Evolutionary conservation across 2,797 vertebrate species (phyloP), one percentile per base, ranked within the genome.

Genomic region (Melanotaenia pygmaea): DNA sequence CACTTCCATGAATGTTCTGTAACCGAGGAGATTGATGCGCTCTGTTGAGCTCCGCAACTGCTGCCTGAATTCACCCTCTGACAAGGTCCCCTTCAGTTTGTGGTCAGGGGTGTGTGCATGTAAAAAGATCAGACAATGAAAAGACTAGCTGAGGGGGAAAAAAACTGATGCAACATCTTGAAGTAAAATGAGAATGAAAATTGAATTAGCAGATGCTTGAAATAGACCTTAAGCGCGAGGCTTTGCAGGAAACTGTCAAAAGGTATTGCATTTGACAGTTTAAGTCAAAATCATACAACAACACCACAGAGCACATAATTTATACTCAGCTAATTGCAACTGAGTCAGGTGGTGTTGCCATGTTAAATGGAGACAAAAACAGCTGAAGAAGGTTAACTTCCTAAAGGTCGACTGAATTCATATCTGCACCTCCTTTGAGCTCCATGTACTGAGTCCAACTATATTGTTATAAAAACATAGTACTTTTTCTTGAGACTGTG

Each of bases 11-110:
- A 20, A 30, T 35, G 37, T 67, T 77, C 64, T 67, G 70, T 24
- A 75, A 67, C 69, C 2, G 45, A 58, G 65, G 59, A 87, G 73
- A 78, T 74, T 76, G 81, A 88, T 74, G 64, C 67, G 72, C 86
- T 89, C 76, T 12, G 86, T 74, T 86, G 76, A 83, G 81, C 85
- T 66, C 56, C 2, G 10, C 67, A 64, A 47, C 76, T 58, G 77
- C 67, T 51, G 67, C 51, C 45, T 69, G 70, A 35, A 73, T 80
- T 81, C 68, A 76, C 67, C 61, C 60, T 64, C 75, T 72, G 81
- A 79, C 77, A 81, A 74, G 74, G 86, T 86, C 83, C 76, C 76
- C 51, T 78, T 87, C 73, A 77, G 45, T 80, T 73, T 84, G 57
- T 76, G 82, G 83, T 89, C 79, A 76, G 72, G 72, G 65, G 20